phyloP scores from a whole-genome alignment of 2,113 vertebrate species.

The Neolamprologus sp. region DNA sequence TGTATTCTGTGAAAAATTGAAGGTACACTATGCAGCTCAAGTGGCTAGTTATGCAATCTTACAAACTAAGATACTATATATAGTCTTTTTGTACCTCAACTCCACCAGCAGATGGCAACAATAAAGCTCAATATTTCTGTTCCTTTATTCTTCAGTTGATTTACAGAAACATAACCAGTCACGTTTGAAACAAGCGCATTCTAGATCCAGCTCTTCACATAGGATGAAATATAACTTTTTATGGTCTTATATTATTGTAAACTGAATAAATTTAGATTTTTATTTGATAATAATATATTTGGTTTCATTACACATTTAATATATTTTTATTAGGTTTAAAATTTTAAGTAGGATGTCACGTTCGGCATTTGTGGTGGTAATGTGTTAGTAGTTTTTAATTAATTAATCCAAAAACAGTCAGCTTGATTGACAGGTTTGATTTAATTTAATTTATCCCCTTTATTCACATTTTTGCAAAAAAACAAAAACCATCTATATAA shows the following conservation, averaged over 20 bases:
- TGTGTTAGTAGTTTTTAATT: neutral
- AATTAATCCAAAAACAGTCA: neutral
- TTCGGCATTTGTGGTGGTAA: neutral
- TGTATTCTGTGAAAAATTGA: neutral
- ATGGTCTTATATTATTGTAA: neutral
- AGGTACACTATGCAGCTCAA: neutral
- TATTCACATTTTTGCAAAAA: neutral
- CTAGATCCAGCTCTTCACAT: neutral
- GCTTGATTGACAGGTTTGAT: neutral
- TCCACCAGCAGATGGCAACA: constrained; percentile 52
- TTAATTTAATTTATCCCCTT: neutral
- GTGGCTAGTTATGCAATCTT: neutral
- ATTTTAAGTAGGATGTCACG: neutral
- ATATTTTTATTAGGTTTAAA: neutral
- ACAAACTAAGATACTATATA: neutral
- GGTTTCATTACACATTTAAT: neutral
- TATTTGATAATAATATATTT: neutral
- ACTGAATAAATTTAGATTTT: neutral
- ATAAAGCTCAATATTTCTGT: neutral
- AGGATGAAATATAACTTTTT: neutral
- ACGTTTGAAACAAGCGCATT: neutral
- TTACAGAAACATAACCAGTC: neutral
- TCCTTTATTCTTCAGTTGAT: neutral
- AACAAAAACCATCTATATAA: neutral
- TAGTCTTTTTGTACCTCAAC: neutral